phyloP scores from a whole-genome alignment of 2,797 vertebrate species.

The Myotis myotis region DNA sequence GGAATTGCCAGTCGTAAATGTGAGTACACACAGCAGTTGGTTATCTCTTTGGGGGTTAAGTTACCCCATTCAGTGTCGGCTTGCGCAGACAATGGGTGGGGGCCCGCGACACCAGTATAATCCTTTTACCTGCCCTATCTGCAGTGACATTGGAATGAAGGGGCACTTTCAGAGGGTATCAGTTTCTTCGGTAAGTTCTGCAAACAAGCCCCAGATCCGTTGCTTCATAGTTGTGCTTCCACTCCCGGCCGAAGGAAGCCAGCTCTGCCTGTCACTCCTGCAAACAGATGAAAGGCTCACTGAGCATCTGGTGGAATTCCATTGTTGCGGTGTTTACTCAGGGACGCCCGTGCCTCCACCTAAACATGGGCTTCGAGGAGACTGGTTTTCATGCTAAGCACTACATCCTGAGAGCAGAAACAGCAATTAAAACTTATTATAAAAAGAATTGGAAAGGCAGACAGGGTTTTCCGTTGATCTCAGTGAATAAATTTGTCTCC shows the following conservation, averaged over 20 bases:
- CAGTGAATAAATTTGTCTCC: not conserved
- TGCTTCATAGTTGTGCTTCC: conserved; percentile 47
- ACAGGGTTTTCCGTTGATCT: not conserved
- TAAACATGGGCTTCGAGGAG: not conserved
- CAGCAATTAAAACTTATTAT: not conserved
- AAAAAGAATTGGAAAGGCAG: not conserved
- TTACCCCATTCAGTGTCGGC: conserved; percentile 82
- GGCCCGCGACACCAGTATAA: conserved; percentile 86
- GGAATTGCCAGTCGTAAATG: conserved; percentile 86
- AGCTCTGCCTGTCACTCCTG: conserved; percentile 5
- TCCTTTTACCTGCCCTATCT: conserved; percentile 86
- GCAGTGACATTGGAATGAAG: conserved; percentile 84
- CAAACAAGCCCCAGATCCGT: conserved; percentile 69
- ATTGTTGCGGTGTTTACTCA: conserved; percentile 65
- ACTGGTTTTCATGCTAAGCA: not conserved
- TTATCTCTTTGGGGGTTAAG: conserved; percentile 80
- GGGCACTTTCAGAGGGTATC: conserved; percentile 83
- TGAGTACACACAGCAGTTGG: conserved; percentile 61
- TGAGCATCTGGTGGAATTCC: conserved; percentile 46
- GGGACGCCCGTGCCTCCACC: not conserved
- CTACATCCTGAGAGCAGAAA: not conserved
- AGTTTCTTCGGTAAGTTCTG: conserved; percentile 85
- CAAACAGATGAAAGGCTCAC: conserved; percentile 71
- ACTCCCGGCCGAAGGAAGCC: conserved; percentile 45
- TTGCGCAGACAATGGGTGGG: conserved; percentile 81